Evolutionary conservation across 2,888 invertebrate species (phyloP).

Genomic region (Zaprionus obscuricornis): DNA sequence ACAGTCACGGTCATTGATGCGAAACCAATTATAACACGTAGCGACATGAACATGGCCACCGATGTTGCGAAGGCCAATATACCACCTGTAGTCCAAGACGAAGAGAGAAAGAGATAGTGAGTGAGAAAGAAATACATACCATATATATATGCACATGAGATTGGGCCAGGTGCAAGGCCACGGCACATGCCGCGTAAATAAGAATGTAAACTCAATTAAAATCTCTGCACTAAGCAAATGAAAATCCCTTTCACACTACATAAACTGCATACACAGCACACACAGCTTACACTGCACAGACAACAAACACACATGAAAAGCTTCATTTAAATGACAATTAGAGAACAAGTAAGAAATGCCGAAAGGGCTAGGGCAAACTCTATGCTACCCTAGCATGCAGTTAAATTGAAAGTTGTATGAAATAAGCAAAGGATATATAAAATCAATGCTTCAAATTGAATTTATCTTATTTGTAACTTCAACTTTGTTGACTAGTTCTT

Average conservation of each 20-base stretch:
- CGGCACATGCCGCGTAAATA: conserved; percentile 72
- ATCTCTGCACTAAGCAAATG: conserved; percentile 54
- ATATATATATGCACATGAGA: too few species aligned
- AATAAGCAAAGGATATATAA: too few species aligned
- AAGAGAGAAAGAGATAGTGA: conserved; percentile 9
- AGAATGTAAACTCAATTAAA: conserved; percentile 74
- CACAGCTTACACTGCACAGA: conserved; percentile 12
- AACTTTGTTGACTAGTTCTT: too few species aligned
- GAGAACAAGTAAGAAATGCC: too few species aligned
- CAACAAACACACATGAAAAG: conserved; percentile 20
- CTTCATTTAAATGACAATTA: conserved; percentile 68
- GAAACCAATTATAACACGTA: conserved; percentile 86
- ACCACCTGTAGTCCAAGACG: conserved; percentile 76
- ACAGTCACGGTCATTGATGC: conserved; percentile 87
- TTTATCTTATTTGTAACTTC: too few species aligned
- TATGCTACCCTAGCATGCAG: too few species aligned
- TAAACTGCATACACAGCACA: not conserved
- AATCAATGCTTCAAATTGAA: too few species aligned
- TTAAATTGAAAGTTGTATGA: too few species aligned
- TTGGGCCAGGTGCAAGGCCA: conserved; percentile 74
- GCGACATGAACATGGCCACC: conserved; percentile 85
- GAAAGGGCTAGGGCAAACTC: too few species aligned
- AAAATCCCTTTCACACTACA: conserved; percentile 35
- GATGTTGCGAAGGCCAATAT: conserved; percentile 86
- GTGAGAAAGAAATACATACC: conserved; percentile 24